Base-by-base conservation (phyloP, 2,113 vertebrate species). In the Syngnathus floridae region DNA sequence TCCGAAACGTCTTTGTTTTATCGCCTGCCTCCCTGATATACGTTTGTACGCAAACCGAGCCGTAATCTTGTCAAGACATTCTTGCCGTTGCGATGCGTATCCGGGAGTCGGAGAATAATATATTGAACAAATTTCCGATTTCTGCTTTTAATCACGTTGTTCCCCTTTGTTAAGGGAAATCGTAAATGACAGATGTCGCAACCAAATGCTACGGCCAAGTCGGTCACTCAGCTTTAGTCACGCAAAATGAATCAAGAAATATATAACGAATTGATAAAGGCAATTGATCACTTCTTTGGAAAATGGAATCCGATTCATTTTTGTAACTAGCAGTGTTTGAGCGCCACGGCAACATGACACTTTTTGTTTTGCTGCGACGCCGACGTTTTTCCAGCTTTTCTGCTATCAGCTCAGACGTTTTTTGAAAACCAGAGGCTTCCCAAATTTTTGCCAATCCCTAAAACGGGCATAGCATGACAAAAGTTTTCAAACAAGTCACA, bases 401-500 rank as follows among this genome's bases (percentile, higher is more conserved):
- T 49, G 46, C 3, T 6, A n/a, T 17, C 16, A 17, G 43, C 4
- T 49, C 46, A 19, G 46, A 8, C 4, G 4, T 45, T 45, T 45
- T 45, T 45, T 1, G n/a, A n/a, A 51, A 51, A 49, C 0, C 9
- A 51, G 10, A 51, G 21, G 19, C 19, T 9, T 51, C 19, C 19
- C 19, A 51, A 48, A 19, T n/a, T n/a, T 8, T 19, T 2, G 46
- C 17, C 46, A 48, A 48, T 48, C 17, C 21, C 49, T 1, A 31
- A 55, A 10, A 31, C 1, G 22, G 52, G 10, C 22, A 55, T 26
- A 16, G 52, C 52, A 54, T 54, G 51, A 54, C 22, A 14, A 26
- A 14, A 4, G 4, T 16, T 31, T 55, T 55, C 70, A 73, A 79
- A 66, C 64, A 58, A 62, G 57, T 58, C 41, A 57, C 35, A 66